These are phyloP conservation scores for Athalia circularis DNA, from an alignment of 2,888 invertebrate species.

Conservation along the genomic window DNA sequence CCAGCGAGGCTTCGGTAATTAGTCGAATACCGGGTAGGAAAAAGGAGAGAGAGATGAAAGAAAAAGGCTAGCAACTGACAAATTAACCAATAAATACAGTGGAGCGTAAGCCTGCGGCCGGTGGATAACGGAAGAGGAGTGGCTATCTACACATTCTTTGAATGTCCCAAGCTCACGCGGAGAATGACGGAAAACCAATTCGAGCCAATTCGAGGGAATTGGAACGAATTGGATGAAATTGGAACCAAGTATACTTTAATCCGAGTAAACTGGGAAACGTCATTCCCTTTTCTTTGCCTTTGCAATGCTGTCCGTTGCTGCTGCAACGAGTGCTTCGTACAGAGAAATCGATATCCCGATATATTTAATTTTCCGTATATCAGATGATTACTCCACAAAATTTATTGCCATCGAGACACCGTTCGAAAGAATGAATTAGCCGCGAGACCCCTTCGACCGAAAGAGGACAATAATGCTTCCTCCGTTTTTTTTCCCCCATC, in stretches of 20 bases:
- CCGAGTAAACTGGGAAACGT: not conserved
- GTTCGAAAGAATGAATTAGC: no score
- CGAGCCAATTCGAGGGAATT: not conserved
- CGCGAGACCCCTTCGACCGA: no score
- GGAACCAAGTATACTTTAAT: slow-evolving; percentile 28
- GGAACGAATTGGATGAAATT: slow-evolving; percentile 27
- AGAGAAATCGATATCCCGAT: slow-evolving; percentile 12
- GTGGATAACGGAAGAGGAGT: slow-evolving; percentile 19
- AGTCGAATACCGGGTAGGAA: slow-evolving; percentile 41
- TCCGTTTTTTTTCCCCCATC: no score
- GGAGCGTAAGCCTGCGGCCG: not conserved
- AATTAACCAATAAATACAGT: slow-evolving; percentile 47
- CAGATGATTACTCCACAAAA: not conserved
- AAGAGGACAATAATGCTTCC: no score
- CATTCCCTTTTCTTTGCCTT: slow-evolving; percentile 20
- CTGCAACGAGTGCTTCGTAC: no score
- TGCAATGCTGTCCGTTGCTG: not conserved
- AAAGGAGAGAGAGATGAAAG: not conserved
- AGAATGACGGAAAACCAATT: slow-evolving; percentile 18
- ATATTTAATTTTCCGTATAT: not conserved
- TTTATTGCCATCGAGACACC: not conserved
- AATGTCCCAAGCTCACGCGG: slow-evolving; percentile 11
- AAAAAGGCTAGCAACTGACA: slow-evolving; percentile 30
- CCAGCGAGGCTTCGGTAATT: slow-evolving; percentile 46
- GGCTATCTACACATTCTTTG: slow-evolving; percentile 28